phyloP scores from a whole-genome alignment of 2,113 vertebrate genomes.

The Phylloscopus whistleri region DNA sequence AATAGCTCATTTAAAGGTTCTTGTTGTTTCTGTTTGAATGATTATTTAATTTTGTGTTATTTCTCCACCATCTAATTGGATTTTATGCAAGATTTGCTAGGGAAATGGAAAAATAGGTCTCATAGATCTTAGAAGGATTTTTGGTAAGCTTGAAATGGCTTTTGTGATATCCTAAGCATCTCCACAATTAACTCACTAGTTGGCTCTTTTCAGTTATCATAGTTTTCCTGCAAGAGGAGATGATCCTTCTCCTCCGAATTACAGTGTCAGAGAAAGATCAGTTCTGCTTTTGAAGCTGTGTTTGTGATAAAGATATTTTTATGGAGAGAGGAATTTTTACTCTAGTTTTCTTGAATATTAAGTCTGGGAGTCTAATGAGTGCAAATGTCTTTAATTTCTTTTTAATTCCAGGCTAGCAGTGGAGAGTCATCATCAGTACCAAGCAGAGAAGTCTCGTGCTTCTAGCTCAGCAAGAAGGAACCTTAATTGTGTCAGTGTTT shows the following conservation, averaged over 20 bases:
- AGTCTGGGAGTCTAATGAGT: background rate
- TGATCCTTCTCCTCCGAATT: background rate
- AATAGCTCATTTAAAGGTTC: background rate
- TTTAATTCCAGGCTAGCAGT: background rate
- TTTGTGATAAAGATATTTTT: background rate
- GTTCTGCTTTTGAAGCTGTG: conserved; percentile 5
- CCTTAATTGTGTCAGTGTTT: background rate
- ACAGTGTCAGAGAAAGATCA: background rate
- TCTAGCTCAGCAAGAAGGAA: background rate
- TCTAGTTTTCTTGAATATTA: background rate
- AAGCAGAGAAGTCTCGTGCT: background rate
- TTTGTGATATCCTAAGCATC: background rate
- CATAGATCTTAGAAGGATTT: background rate
- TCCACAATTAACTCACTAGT: background rate
- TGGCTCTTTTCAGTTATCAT: background rate
- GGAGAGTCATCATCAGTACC: background rate
- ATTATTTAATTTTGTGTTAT: background rate
- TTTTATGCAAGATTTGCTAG: background rate
- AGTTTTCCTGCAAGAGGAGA: conserved; percentile 33
- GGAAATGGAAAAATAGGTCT: background rate
- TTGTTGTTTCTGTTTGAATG: background rate
- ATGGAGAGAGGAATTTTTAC: background rate
- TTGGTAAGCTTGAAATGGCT: background rate
- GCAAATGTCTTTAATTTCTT: background rate
- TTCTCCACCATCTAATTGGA: background rate